Base-by-base conservation (phyloP, 1,140 invertebrate species). In the Daktulosphaira vitifoliae region DNA sequence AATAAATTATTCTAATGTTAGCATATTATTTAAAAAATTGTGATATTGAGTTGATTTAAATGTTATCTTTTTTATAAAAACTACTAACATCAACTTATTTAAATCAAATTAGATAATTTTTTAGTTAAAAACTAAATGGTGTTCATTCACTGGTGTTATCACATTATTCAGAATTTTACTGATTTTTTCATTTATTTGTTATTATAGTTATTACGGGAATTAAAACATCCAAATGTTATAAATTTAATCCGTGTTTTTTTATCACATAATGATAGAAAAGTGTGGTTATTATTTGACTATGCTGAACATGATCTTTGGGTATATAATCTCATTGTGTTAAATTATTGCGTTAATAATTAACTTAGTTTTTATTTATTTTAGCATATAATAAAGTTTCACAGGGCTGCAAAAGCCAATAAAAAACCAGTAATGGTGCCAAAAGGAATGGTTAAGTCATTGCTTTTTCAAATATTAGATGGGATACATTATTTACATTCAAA, bases 401-500 rank as follows among this genome's bases (percentile, higher is more conserved):
- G 97, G 74, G 92, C 94, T 64, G 95, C 96, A 0, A 99, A 99
- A 79, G 93, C 93, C 15, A 97, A 92, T 72, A 98, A 99, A 73
- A 98, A 98, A 73, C 87, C 89, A 65, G 87, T 97, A 9, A 91
- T 94, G 79, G 93, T 97, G 15, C 92, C 96, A 11, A 95, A 93
- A 75, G 90, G 88, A 62, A 97, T 97, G 92, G 93, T 99, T 0
- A 99, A 99, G 78, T 97, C 92, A 65, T 78, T 99, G 25, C 78
- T 99, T 0, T 98, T 96, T 81, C 97, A 99, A 81, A 99, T 99
- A 73, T 78, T 99, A 62, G 94, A 98, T 81, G 97, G 97, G 46
- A 99, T 99, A 73, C 92, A 98, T 78, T 99, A 99, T 81, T 81
- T 99, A 71, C 97, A 99, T 82, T 91, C 91, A 67, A 99, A 99